Conservation (phyloP, 2,888 invertebrate species). For the Pheosia tremula region DNA sequence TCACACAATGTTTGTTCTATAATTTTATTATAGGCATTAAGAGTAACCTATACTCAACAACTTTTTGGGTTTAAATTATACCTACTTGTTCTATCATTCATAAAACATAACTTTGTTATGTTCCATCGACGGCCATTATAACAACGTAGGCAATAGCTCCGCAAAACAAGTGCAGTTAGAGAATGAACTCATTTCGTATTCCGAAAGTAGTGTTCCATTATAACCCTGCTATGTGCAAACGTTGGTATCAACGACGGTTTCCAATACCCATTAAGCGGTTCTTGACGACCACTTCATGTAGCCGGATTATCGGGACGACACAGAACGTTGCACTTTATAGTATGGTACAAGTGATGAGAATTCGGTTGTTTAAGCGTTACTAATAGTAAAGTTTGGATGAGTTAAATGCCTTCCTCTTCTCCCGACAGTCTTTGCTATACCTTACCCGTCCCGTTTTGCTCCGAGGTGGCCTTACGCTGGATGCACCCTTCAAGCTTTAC, state of each 20-base stretch:
- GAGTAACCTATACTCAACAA: no score
- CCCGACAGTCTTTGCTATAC: no score
- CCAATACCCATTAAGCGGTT: constrained; percentile 43
- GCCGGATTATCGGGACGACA: constrained; percentile 43
- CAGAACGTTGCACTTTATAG: constrained; percentile 52
- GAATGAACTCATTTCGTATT: constrained; percentile 35
- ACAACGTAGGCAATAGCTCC: constrained; percentile 7
- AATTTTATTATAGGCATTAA: no score
- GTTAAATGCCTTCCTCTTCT: no score
- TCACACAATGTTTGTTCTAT: no score
- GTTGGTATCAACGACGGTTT: constrained; percentile 37
- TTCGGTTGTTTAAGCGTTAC: not conserved
- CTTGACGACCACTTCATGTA: constrained; percentile 43
- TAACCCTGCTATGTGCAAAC: constrained; percentile 47
- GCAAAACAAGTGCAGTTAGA: constrained; percentile 11
- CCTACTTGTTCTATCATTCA: not conserved
- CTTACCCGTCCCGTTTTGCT: no score
- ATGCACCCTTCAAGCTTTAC: no score
- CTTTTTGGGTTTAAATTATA: no score
- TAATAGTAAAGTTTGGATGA: no score
- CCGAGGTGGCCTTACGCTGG: no score
- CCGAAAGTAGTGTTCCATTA: constrained; percentile 34
- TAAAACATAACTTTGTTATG: not conserved
- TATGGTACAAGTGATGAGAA: constrained; percentile 25
- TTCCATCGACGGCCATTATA: not conserved